Evolutionary conservation across 2,888 invertebrate genomes (phyloP), one percentile per base, ranked within the genome.

Genomic region (Caenorhabditis drosophilae): DNA sequence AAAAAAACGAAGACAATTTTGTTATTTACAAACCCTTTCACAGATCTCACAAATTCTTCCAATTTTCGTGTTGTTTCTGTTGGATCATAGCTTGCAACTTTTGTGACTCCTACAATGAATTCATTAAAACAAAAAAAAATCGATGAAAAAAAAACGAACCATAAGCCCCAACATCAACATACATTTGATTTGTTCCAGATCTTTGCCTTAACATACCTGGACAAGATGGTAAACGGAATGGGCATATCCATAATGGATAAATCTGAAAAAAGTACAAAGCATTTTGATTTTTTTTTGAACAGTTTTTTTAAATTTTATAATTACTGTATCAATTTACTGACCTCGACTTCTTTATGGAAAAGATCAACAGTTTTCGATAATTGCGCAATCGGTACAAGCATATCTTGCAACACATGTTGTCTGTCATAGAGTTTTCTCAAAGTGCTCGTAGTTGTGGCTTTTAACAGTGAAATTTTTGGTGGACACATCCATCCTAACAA

Each of bases 201-300:
- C 79, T 76, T 12, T 90, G 88, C 78, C 88, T 89, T 53, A 92
- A 85, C 86, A 91, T 88, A 0, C 92, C 92, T 0, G 90, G 90
- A 61, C 88, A 75, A 0, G 75, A 63, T 51, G 88, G 88, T 63
- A 92, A 85, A 77, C 87, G 88, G 85, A 91, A 91, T 0, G 92
- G 91, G 79, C 92, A 92, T 67, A 92, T 80, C 91, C 92, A 92
- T 2, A 92, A 85, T 0, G 92, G 92, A 80, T 91, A 92, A 31
- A 91, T 73, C 70, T 78, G 46, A 22, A 71, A 44, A 25, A 35
- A 49, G 12, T 18, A n/a, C 3, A 16, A 34, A 50, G 36, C 16
- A 23, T 27, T 34, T 3, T 38, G 2, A 1, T 20, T 23, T 9
- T 11, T 27, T 27, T 12, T 20, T 11, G n/a, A 36, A n/a, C 23